Percentiles rank a stretch among this genome's conserved stretches.
phyloP scores from a whole-genome alignment of 2,888 invertebrate species.

The Micoletzkya japonica region DNA sequence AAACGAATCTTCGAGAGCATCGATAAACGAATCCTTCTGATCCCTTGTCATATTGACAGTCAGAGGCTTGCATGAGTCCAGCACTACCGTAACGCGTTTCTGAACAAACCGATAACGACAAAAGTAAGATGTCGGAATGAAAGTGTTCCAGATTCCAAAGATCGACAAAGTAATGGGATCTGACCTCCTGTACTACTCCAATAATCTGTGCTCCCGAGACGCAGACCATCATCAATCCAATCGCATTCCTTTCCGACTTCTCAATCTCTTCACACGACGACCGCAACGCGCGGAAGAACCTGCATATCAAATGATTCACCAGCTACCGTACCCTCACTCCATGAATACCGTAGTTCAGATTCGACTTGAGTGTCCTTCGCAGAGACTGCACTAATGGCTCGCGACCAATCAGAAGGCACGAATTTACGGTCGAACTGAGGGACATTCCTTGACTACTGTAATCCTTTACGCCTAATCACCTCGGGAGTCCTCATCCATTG shows the following conservation, averaged over 20 bases:
- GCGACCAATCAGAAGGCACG: neutral
- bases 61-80: constrained; percentile 12
- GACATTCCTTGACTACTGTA: neutral
- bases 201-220: constrained; percentile 24
- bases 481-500: constrained; percentile 32
- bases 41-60: neutral
- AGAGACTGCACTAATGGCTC: neutral
- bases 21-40: no score
- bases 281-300: constrained; percentile 38
- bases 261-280: constrained; percentile 45
- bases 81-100: constrained; percentile 20
- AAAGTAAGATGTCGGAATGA: no score
- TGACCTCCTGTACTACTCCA: constrained; percentile 43
- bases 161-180: no score
- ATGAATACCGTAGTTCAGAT: constrained; percentile 10
- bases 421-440: constrained; percentile 26
- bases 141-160: no score
- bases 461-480: no score
- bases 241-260: constrained; percentile 34
- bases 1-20: no score
- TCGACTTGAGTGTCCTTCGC: neutral
- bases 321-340: neutral
- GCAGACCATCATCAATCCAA: constrained; percentile 32
- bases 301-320: constrained; percentile 30
- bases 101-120: neutral